Base-by-base conservation (phyloP, 2,888 invertebrate species). In the Perizoma flavofasciatum region DNA sequence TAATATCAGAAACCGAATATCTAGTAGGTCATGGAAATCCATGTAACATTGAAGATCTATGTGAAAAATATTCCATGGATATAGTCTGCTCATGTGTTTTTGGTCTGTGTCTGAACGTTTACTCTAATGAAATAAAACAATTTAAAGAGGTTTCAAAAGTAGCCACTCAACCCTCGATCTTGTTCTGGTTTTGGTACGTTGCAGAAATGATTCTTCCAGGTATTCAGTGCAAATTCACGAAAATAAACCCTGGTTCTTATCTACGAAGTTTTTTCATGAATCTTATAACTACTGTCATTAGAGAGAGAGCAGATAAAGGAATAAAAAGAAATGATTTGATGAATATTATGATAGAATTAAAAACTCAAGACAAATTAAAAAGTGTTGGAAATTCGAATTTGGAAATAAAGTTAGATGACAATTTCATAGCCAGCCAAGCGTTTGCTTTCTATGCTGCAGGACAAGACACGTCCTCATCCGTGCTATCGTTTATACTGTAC, bases 381-480 rank as follows among this genome's bases (percentile, higher is more conserved):
- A 51, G 55, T 34, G 62, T 61, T 47, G 67, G 61, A 7, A 53
- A 66, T 8, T 77, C 74, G 0, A 66, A 70, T 5, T 69, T 73
- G 0, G 79, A 82, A 64, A 77, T n/a, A n/a, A n/a, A 77, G 41
- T 61, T 83, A 0, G 75, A 79, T 22, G 76, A 79, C 35, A 63
- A 69, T 5, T 11, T 79, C n/a, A 71, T 83, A 45, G 73, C 78
- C 4, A 80, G 79, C 0, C 80, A 82, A 55, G 76, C 77, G 1
- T 72, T 81, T 39, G 65, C 77, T 4, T 81, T 82, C 61, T 82
- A 79, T 58, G 74, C 74, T 0, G 88, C 86, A 8, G 87, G 88
- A 0, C 85, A 83, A 54, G 87, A 86, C 62, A 85, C 87, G 0
- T 85, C 86, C 0, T 79, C 86, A 22, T 75, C 80, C 0, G 72